A percentile compares a stretch with the other conserved stretches of the same genome.
Conservation (phyloP, 2,888 invertebrate species). For the Oeneis ivallda region DNA sequence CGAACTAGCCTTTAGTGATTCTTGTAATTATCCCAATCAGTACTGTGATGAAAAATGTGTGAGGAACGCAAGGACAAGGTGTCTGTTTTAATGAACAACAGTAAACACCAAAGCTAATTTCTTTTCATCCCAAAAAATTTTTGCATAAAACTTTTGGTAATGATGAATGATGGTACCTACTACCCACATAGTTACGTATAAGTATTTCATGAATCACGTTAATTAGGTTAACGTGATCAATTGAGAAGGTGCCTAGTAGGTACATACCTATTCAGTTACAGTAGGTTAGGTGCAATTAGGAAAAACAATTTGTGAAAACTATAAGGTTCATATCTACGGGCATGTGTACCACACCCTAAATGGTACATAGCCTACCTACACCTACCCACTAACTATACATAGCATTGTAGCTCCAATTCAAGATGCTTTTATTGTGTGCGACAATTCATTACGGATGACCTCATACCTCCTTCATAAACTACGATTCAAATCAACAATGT, state of each 20-base stretch:
- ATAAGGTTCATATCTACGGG: too few species aligned
- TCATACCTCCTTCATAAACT: slow-evolving; percentile 24
- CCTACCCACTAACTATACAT: too few species aligned
- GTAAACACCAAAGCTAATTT: not conserved
- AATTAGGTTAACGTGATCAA: slow-evolving; percentile 2
- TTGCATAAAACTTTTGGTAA: not conserved
- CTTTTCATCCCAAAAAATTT: not conserved
- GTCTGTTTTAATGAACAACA: not conserved
- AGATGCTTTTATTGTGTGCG: slow-evolving; percentile 6
- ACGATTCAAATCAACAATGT: slow-evolving; percentile 31
- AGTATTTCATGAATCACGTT: not conserved
- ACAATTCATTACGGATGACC: slow-evolving; percentile 37
- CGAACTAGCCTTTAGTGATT: too few species aligned
- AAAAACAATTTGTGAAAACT: too few species aligned
- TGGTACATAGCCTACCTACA: too few species aligned
- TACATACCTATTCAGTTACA: not conserved
- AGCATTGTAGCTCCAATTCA: not conserved
- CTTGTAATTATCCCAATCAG: too few species aligned
- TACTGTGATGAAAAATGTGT: too few species aligned
- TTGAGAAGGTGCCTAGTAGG: not conserved
- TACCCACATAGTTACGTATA: too few species aligned
- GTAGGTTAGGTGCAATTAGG: not conserved
- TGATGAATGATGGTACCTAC: not conserved
- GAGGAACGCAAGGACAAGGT: not conserved
- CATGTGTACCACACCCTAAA: not conserved